Conservation (phyloP, 2,888 invertebrate species). For the Drosophila putrida region DNA sequence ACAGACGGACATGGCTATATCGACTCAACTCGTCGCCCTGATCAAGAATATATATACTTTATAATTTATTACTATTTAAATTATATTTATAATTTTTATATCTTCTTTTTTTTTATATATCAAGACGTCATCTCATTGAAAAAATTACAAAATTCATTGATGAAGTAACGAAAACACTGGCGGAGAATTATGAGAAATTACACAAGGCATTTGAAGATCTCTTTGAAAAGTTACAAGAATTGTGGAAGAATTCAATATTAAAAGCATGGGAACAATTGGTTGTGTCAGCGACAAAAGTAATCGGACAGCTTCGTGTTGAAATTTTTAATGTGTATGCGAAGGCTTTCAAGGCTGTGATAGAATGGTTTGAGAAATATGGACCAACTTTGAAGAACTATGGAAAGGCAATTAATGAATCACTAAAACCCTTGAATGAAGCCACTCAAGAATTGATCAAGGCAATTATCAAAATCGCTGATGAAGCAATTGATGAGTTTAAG, state of each 20-base stretch:
- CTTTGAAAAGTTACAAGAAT: slow-evolving; percentile 82
- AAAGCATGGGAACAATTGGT: slow-evolving; percentile 83
- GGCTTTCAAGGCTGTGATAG: slow-evolving; percentile 57
- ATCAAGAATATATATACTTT: too few relatives aligned
- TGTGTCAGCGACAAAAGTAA: slow-evolving; percentile 55
- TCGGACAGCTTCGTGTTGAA: slow-evolving; percentile 73
- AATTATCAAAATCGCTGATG: slow-evolving; percentile 74
- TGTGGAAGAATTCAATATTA: slow-evolving; percentile 85
- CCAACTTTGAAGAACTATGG: slow-evolving; percentile 82
- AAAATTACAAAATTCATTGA: slow-evolving; percentile 62
- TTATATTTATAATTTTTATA: background rate
- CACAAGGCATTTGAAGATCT: slow-evolving; percentile 83
- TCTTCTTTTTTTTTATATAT: slow-evolving; percentile 12
- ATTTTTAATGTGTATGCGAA: slow-evolving; percentile 60
- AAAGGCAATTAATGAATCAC: slow-evolving; percentile 83
- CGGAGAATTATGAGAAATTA: slow-evolving; percentile 85
- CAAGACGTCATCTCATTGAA: slow-evolving; percentile 68
- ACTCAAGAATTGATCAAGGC: slow-evolving; percentile 85
- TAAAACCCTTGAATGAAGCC: slow-evolving; percentile 83
- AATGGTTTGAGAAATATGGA: slow-evolving; percentile 79
- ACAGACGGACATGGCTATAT: too few relatives aligned
- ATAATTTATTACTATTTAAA: too few relatives aligned
- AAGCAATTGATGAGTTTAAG: slow-evolving; percentile 73
- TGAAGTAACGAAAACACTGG: slow-evolving; percentile 85
- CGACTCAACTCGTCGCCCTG: too few relatives aligned